Base-by-base conservation (phyloP, 2,797 vertebrate genomes). In the Hemibagrus guttatus region DNA sequence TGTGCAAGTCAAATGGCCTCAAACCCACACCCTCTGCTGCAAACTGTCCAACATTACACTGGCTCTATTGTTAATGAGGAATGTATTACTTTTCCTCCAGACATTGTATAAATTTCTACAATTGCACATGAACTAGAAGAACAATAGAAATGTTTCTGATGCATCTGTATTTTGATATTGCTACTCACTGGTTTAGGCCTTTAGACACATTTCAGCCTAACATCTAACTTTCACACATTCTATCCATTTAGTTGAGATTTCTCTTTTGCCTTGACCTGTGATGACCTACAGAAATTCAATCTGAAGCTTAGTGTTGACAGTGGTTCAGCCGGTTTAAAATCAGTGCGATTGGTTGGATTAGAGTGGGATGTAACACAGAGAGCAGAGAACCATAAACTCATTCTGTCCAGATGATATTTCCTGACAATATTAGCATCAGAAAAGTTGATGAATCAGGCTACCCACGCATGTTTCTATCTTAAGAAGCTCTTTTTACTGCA, bases 381-480 rank as follows among this genome's bases (percentile, higher is more conserved):
- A 68, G 72, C 61, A 76, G 52, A 35, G 26, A 83, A 49, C 80
- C 80, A 66, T 83, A 76, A 83, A 76, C 28, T 35, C 16, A 52
- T 21, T 54, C 63, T 46, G 56, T 84, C 66, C 23, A n/a, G 39
- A 72, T 80, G 28, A 61, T 64, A 68, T 79, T 84, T 83, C 17
- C 74, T 35, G 52, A 82, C 58, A 74, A 28, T 66, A 26, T 75
- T 86, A 82, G 21, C 61, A 80, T 31, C 56, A 58, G 28, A 14
- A 72, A 58, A 84, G 26, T 72, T 80, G 75, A 84, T 84, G 52
- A 28, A 35, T 71, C n/a, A 84, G 21, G 39, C 86, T 71, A 26
- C 82, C 86, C 39, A 87, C 86, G 49, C 76, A 66, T 0, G 31
- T 31, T 75, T 61, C 72, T 87, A 78, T 64, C n/a, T 87, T 83